Percentiles rank a stretch among this genome's conserved stretches.
Evolutionary conservation across 2,797 vertebrate species (phyloP).

Genomic region (Molossus alvarezi): DNA sequence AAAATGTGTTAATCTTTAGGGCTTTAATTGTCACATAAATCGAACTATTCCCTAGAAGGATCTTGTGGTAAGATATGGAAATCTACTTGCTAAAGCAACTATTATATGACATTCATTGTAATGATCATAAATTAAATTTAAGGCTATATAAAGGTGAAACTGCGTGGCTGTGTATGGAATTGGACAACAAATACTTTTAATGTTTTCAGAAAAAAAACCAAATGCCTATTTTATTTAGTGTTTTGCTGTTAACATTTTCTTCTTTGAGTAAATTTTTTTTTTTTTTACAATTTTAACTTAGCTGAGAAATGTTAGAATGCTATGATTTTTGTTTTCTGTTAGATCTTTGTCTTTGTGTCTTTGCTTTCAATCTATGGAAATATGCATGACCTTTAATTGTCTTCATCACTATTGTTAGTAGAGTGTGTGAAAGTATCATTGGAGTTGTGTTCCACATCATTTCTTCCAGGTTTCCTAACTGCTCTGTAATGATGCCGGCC

Average conservation of each 20-base stretch:
- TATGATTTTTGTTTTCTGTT: background rate
- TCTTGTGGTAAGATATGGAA: background rate
- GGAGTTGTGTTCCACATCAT: background rate
- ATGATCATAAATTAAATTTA: background rate
- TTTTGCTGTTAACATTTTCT: background rate
- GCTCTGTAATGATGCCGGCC: background rate
- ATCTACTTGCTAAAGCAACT: background rate
- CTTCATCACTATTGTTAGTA: background rate
- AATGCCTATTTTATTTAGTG: background rate
- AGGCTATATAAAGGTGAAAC: background rate
- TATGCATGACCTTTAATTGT: background rate
- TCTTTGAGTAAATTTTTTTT: background rate
- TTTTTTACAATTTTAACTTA: conserved; percentile 8
- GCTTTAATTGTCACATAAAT: background rate
- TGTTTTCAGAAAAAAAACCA: background rate
- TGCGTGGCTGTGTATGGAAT: background rate
- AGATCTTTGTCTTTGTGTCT: background rate
- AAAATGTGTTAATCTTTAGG: background rate
- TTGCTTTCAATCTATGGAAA: background rate
- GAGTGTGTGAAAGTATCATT: background rate
- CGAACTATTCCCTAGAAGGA: background rate
- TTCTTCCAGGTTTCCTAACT: background rate
- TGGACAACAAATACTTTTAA: background rate
- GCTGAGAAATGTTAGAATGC: background rate
- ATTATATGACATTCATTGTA: background rate